These are phyloP conservation scores for Drosophila albomicans DNA, from an alignment of 1,140 invertebrate genomes.

Conservation along the genomic window DNA sequence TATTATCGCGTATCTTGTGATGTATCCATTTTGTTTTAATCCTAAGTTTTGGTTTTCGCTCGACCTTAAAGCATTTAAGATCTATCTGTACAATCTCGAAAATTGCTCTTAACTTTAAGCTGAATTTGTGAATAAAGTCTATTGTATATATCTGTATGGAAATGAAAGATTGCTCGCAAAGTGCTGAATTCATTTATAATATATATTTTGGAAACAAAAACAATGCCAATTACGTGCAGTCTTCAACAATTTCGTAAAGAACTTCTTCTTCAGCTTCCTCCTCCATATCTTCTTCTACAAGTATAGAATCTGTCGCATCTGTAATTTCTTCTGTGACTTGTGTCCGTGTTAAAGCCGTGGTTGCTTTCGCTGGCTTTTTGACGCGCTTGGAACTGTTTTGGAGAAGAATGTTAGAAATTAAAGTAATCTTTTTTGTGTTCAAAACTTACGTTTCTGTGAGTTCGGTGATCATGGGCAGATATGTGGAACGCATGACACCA, in stretches of 20 bases:
- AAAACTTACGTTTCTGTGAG: conserved; percentile 67
- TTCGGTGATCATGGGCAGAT: conserved; percentile 78
- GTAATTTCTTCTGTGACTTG: not conserved
- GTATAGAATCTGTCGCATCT: conserved; percentile 13
- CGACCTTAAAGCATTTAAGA: conserved; percentile 62
- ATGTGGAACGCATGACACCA: conserved; percentile 59
- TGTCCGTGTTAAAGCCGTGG: conserved; percentile 14
- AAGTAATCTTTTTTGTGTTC: not conserved
- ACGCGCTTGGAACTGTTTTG: conserved; percentile 59
- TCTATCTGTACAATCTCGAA: conserved; percentile 37
- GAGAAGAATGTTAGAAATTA: not conserved
- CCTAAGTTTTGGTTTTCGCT: conserved; percentile 38
- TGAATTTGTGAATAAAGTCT: conserved; percentile 65
- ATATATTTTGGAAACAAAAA: conserved; percentile 4
- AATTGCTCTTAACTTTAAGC: conserved; percentile 43
- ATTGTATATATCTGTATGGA: conserved; percentile 22
- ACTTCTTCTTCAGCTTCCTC: conserved; percentile 37
- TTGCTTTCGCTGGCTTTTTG: conserved; percentile 57
- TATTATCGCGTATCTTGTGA: conserved; percentile 60
- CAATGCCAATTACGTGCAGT: conserved; percentile 34
- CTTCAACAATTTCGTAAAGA: conserved; percentile 60
- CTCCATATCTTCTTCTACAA: conserved; percentile 11
- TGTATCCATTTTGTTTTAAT: conserved; percentile 48
- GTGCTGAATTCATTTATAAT: conserved; percentile 40
- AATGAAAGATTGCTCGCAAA: not conserved